A percentile compares a stretch with the other conserved stretches of the same genome.
phyloP scores from a whole-genome alignment of 2,888 invertebrate species.

The Augochlorella aurata region DNA sequence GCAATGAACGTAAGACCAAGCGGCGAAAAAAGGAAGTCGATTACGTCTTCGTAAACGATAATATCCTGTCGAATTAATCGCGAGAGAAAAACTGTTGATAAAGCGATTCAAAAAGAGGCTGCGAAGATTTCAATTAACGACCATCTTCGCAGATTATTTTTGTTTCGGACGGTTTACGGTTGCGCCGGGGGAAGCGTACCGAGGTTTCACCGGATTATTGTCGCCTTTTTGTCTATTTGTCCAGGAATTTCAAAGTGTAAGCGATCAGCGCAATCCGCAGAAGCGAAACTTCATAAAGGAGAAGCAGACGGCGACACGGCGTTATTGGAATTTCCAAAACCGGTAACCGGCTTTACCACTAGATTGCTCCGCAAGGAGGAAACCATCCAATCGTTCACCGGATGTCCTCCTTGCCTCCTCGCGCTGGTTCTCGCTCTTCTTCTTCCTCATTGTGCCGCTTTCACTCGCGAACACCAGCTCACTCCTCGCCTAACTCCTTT shows the following conservation, averaged over 20 bases:
- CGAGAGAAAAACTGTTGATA: conserved; percentile 20
- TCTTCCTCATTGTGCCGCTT: conserved; percentile 53
- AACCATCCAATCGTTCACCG: conserved; percentile 81
- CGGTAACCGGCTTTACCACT: conserved; percentile 81
- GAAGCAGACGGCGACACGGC: conserved; percentile 57
- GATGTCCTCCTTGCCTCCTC: conserved; percentile 76
- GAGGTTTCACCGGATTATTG: not conserved
- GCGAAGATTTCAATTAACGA: not conserved
- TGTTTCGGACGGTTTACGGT: not conserved
- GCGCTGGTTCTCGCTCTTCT: conserved; percentile 46
- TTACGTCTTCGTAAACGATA: conserved; percentile 44
- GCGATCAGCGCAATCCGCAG: conserved; percentile 35
- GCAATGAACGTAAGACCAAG: conserved; percentile 46
- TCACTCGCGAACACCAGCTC: conserved; percentile 29
- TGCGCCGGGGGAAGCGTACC: not conserved
- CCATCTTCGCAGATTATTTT: not conserved
- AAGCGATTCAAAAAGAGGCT: not conserved
- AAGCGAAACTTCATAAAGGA: conserved; percentile 53
- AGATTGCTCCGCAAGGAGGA: conserved; percentile 81
- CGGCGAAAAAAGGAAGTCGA: conserved; percentile 47
- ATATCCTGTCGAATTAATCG: conserved; percentile 49
- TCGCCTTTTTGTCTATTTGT: not conserved
- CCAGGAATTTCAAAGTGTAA: conserved; percentile 36
- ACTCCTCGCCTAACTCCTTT: conserved; percentile 18
- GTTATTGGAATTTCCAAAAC: conserved; percentile 77